Base-by-base conservation (phyloP, 2,113 vertebrate genomes). In the Antechinus stuartii region DNA sequence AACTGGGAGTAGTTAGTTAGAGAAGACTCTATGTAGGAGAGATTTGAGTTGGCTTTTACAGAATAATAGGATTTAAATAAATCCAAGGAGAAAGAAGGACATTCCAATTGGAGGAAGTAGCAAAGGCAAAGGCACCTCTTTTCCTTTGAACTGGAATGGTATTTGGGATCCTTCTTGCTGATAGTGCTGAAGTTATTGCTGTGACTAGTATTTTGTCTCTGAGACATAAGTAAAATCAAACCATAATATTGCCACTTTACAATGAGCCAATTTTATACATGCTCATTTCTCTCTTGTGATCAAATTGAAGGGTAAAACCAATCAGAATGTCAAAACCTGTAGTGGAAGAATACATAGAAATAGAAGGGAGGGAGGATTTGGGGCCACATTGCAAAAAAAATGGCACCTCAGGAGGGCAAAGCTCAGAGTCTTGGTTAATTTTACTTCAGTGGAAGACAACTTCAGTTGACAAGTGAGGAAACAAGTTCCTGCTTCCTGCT, bases 401-500 rank as follows among this genome's bases (percentile, higher is more conserved):
- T 54, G n/a, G 42, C 76, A 91, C 0, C 49, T 30, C 25, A 50
- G 12, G 46, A 68, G 0, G 92, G 47, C 46, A 91, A 42, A 92
- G 57, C 90, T 56, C 57, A 42, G 6, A 84, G n/a, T 84, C 19
- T 84, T 42, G 68, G 68, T 8, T 42, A 84, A 84, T 84, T 84
- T 84, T 84, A 84, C 16, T 23, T 84, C 68, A 42, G 16, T 42
- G n/a, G n/a, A 84, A 84, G 68, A 23, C 16, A 42, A 84, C 68
- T 84, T 84, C 68, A 42, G 54, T 22, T 95, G 94, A 92, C 47
- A 91, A 91, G 90, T 30, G 94, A 93, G 92, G 52, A 95, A 95
- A 97, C 49, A 91, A 89, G 49, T 96, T 95, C 84, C 96, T 91
- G 49, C 53, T 9, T 89, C 53, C 90, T 96, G 95, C 94, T 50